Percentiles rank a stretch among this genome's conserved stretches.
Conservation (phyloP, 2,113 vertebrate species). For the Trogon surrucura region DNA sequence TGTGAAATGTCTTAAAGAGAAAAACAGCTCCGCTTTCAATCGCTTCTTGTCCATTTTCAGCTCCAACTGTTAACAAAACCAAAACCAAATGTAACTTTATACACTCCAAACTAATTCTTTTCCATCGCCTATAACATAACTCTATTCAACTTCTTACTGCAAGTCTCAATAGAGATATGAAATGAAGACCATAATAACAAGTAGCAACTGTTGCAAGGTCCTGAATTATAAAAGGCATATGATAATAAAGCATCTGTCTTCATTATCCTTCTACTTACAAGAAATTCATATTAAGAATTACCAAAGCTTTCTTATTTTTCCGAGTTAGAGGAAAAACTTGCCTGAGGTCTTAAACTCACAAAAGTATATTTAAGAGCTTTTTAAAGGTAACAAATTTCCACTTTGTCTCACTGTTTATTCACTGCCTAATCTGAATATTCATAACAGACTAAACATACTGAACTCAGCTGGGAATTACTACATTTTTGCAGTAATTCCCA, state of each 20-base stretch:
- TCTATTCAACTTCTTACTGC: neutral
- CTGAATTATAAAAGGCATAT: neutral
- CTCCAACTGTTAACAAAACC: constrained; percentile 84
- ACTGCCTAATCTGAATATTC: constrained; percentile 49
- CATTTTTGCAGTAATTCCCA: neutral
- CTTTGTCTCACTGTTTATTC: constrained; percentile 30
- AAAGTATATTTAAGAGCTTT: neutral
- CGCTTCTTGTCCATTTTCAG: constrained; percentile 87
- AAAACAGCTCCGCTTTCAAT: constrained; percentile 92
- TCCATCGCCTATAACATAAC: neutral
- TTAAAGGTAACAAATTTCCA: neutral
- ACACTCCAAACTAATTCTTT: neutral
- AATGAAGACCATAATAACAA: neutral
- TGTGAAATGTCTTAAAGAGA: constrained; percentile 90
- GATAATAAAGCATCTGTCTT: constrained; percentile 11
- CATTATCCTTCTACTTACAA: neutral
- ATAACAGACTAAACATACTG: constrained; percentile 14
- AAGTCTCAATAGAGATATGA: neutral
- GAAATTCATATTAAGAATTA: constrained; percentile 2
- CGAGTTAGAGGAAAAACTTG: neutral
- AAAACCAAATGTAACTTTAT: constrained; percentile 29
- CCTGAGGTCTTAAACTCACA: neutral
- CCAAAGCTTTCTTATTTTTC: neutral
- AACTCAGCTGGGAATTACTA: constrained; percentile 5
- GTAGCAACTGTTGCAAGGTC: neutral